A percentile compares a stretch with the other conserved stretches of the same genome.
phyloP scores from a whole-genome alignment of 1,140 invertebrate genomes.

The Epicauta chinensis region DNA sequence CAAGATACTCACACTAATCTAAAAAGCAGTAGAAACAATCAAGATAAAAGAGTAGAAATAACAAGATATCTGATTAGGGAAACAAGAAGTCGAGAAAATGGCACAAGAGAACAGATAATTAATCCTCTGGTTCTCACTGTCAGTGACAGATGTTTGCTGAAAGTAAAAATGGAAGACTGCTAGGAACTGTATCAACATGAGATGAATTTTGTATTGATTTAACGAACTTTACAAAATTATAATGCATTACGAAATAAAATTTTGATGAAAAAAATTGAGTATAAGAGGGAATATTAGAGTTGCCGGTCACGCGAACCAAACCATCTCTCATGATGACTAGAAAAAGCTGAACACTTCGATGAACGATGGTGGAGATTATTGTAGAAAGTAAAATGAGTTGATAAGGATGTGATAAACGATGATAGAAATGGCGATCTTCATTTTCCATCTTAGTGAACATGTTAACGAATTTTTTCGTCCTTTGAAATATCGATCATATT shows the following conservation, averaged over 20 bases:
- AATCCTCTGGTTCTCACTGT: slow-evolving; percentile 21
- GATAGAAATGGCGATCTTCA: slow-evolving; percentile 8
- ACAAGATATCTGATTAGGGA: slow-evolving; percentile 18
- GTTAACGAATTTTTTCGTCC: background rate
- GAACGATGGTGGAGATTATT: slow-evolving; percentile 23
- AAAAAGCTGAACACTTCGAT: slow-evolving; percentile 1
- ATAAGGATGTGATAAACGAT: slow-evolving; percentile 23
- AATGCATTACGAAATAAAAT: too few relatives aligned
- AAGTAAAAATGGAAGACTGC: slow-evolving; percentile 15
- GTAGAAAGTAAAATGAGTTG: slow-evolving; percentile 19
- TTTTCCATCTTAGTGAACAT: slow-evolving; percentile 4
- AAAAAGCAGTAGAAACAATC: too few relatives aligned
- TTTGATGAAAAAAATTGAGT: too few relatives aligned
- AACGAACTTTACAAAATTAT: too few relatives aligned
- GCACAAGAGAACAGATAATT: slow-evolving; percentile 20
- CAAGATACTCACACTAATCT: too few relatives aligned
- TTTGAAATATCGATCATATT: too few relatives aligned
- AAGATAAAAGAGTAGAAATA: slow-evolving; percentile 7
- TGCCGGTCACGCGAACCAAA: too few relatives aligned
- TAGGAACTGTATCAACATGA: background rate
- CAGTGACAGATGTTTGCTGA: slow-evolving; percentile 19
- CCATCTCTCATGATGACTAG: background rate
- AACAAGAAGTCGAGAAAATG: slow-evolving; percentile 14
- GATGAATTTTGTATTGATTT: too few relatives aligned
- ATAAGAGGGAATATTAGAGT: too few relatives aligned